Percentiles rank a stretch among this genome's conserved stretches.
phyloP scores from a whole-genome alignment of 2,113 vertebrate species.

The Sturnus vulgaris region DNA sequence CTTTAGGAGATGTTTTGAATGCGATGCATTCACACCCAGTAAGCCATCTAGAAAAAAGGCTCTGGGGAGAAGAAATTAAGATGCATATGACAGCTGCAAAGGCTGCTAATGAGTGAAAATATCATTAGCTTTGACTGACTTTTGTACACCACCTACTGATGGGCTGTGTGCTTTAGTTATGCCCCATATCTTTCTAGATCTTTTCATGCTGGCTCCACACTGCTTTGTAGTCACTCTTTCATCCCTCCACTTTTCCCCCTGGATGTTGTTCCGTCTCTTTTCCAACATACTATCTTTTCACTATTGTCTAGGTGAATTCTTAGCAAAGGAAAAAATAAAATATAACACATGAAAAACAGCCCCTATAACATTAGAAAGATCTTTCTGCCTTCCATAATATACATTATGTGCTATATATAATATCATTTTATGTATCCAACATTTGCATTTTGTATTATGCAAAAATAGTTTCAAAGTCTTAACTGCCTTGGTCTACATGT shows the following conservation, averaged over 20 bases:
- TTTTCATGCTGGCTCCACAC: background rate
- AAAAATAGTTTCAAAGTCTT: background rate
- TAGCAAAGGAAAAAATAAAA: background rate
- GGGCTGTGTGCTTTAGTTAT: background rate
- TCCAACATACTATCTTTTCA: background rate
- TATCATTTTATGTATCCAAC: background rate
- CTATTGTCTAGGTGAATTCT: background rate
- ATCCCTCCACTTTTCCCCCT: background rate
- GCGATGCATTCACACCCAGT: background rate
- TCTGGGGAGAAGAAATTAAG: background rate
- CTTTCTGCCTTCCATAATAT: background rate
- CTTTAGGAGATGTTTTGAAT: background rate
- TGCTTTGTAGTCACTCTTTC: background rate
- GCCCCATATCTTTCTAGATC: background rate
- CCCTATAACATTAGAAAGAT: fast-evolving
- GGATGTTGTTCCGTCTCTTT: background rate
- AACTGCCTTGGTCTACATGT: background rate
- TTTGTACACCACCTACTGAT: background rate
- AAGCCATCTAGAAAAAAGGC: background rate
- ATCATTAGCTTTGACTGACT: background rate
- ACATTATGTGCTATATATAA: background rate
- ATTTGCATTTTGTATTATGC: background rate
- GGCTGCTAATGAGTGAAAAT: background rate
- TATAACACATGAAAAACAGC: fast-evolving
- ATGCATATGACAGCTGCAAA: background rate